Evolutionary conservation across 2,888 invertebrate genomes (phyloP).

Genomic region (Sarcophaga carnaria): DNA sequence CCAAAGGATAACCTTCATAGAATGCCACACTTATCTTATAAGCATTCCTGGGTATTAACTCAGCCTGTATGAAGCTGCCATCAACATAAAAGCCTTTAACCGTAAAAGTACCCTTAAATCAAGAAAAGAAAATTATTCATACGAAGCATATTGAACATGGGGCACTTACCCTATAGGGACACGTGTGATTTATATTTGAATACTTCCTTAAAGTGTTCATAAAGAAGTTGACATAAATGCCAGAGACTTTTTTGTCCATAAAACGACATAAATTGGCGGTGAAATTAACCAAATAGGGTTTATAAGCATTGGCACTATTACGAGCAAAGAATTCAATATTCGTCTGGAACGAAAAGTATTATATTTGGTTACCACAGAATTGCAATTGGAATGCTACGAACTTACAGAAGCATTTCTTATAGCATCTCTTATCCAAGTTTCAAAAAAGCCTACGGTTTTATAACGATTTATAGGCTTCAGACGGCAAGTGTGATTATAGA

Average conservation of each 20-base stretch:
- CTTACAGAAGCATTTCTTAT: constrained; percentile 17
- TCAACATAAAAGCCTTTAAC: too few relatives aligned
- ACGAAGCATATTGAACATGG: too few relatives aligned
- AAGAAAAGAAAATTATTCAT: not conserved
- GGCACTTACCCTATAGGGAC: too few relatives aligned
- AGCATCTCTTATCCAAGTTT: not conserved
- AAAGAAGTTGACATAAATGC: not conserved
- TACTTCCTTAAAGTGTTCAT: too few relatives aligned
- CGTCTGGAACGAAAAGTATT: not conserved
- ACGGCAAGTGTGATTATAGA: constrained; percentile 22
- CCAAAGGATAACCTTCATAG: too few relatives aligned
- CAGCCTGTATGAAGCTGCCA: too few relatives aligned
- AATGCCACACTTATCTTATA: too few relatives aligned
- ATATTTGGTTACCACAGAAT: not conserved
- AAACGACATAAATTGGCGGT: not conserved
- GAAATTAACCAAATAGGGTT: not conserved
- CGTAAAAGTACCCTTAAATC: too few relatives aligned
- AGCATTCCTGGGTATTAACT: too few relatives aligned
- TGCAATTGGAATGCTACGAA: not conserved
- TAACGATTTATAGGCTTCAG: constrained; percentile 20
- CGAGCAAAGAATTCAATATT: not conserved
- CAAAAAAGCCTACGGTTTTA: constrained; percentile 3
- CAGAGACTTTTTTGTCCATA: not conserved
- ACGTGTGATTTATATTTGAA: too few relatives aligned
- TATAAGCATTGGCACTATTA: not conserved